A percentile compares a stretch with the other conserved stretches of the same genome.
Evolutionary conservation across 2,113 vertebrate genomes (phyloP).

Genomic region (Phrynosoma platyrhinos): DNA sequence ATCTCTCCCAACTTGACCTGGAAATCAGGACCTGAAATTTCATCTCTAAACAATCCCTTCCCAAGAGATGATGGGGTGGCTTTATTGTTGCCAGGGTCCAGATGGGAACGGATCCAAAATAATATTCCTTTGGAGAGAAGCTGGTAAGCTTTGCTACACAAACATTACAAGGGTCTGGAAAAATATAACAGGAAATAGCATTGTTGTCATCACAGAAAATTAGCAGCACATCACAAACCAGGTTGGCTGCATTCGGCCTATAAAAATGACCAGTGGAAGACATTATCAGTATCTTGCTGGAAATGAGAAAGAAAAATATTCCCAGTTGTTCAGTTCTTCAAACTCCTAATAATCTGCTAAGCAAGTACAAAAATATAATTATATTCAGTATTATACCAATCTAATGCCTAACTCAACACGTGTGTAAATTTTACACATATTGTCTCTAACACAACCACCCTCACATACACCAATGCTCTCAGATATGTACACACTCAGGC

Average conservation of each 20-base stretch:
- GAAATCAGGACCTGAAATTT: slow-evolving; percentile 4
- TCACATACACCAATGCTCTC: no score
- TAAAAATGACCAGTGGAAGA: not conserved
- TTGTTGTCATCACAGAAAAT: not conserved
- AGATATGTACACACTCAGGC: no score
- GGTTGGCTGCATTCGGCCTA: not conserved
- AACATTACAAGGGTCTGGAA: not conserved
- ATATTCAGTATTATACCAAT: not conserved
- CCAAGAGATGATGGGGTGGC: not conserved
- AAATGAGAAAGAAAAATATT: not conserved
- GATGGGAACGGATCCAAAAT: not conserved
- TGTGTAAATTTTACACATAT: no score
- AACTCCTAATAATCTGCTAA: not conserved
- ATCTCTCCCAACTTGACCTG: not conserved
- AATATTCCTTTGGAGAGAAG: not conserved
- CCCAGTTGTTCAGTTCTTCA: not conserved
- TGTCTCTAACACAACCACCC: no score
- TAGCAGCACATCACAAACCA: not conserved
- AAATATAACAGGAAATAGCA: not conserved
- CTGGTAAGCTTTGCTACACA: not conserved
- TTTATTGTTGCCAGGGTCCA: not conserved
- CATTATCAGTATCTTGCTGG: not conserved
- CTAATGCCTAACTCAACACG: no score
- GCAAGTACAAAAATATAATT: not conserved
- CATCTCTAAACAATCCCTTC: not conserved